Evolutionary conservation across 2,797 vertebrate species (phyloP), one percentile per base, ranked within the genome.

Genomic region (Acanthopagrus latus): DNA sequence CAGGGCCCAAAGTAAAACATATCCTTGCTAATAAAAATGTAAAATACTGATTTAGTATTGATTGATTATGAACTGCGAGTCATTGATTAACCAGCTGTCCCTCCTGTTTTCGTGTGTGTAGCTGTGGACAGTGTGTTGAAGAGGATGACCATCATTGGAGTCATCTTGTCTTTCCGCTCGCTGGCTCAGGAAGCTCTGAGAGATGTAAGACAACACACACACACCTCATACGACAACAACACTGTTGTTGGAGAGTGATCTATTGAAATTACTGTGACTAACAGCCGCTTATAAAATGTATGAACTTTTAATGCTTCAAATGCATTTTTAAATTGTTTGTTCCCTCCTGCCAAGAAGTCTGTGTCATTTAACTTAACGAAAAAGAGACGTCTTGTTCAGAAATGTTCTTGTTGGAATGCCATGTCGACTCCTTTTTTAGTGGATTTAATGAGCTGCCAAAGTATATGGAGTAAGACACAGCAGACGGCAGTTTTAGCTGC

Each of bases 91-190:
- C 57, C 5, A 13, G 16, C 9, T 4, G 2, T 10, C 50, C 18
- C 20, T 27, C 16, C 17, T 68, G 6, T 50, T 17, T 7, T 76
- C 79, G 38, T 66, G n/a, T 75, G 21, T 88, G 64, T 65, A 99
- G 98, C 98, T 73, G 97, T 99, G 86, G 97, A 99, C 96, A 99
- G 98, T 21, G 98, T 99, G 84, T 91, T 99, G 92, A 99, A 99
- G 95, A 97, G 98, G 84, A 99, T 99, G 98, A 99, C 98, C 58
- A 99, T 99, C 94, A 99, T 99, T 56, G 98, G 98, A 17, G 98
- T 99, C 58, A 99, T 99, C 90, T 92, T 99, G 91, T 99, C 98
- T 11, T 99, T 99, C 94, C 97, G 98, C 76, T 99, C 98, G 0
- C 87, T 99, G 86, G 98, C 98, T 79, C 98, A 99, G 92, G 98